phyloP scores from a whole-genome alignment of 1,140 invertebrate genomes.

The Musca domestica region DNA sequence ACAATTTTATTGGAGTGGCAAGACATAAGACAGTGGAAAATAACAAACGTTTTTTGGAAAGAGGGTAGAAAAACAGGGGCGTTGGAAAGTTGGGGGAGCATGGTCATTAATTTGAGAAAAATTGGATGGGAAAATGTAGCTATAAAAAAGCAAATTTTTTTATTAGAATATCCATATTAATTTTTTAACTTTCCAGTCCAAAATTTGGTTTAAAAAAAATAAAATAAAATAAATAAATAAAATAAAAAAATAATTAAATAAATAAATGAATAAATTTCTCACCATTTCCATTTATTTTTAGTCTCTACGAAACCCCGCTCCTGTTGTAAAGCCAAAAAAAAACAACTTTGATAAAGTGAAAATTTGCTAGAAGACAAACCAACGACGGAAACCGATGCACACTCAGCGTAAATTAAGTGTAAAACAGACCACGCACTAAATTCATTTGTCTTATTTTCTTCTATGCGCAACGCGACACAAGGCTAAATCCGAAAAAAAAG shows the following conservation, averaged over 20 bases:
- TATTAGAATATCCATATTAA: background rate
- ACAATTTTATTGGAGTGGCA: background rate
- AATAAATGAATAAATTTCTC: background rate
- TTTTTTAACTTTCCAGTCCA: background rate
- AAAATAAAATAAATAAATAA: too few species aligned
- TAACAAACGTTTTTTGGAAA: background rate
- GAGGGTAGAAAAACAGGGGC: background rate
- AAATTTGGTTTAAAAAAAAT: too few species aligned
- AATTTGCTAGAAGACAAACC: conserved; percentile 11
- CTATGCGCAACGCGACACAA: too few species aligned
- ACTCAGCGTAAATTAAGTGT: conserved; percentile 46
- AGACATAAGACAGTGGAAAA: background rate
- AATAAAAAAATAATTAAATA: too few species aligned
- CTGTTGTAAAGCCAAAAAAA: background rate
- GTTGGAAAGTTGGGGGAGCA: too few species aligned
- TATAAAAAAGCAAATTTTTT: too few species aligned
- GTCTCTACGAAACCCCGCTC: background rate
- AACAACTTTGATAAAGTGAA: background rate
- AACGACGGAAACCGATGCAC: conserved; percentile 2
- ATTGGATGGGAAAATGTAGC: too few species aligned
- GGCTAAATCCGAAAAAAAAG: background rate
- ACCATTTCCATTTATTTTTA: background rate
- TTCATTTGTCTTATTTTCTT: conserved; percentile 43
- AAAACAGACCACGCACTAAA: conserved; percentile 50
- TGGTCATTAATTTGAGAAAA: too few species aligned